phyloP scores from a whole-genome alignment of 2,797 vertebrate genomes.

The Micromesistius poutassou region DNA sequence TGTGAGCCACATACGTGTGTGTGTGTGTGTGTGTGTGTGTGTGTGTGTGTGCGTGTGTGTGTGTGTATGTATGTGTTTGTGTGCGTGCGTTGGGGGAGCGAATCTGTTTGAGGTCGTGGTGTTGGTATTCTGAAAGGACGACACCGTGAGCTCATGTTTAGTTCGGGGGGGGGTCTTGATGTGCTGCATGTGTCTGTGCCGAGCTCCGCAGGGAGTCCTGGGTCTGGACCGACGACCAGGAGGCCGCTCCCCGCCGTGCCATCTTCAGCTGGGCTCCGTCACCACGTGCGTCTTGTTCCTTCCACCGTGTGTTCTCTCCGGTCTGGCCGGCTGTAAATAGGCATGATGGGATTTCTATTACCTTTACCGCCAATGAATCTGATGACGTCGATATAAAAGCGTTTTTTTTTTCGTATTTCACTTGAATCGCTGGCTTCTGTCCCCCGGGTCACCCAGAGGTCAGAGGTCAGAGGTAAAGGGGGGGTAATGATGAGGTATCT shows the following conservation, averaged over 20 bases:
- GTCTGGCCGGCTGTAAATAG: background rate
- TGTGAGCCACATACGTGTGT: slow-evolving; percentile 17
- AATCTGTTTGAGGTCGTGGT: background rate
- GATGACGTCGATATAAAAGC: background rate
- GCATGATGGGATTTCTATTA: background rate
- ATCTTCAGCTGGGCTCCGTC: too few species aligned
- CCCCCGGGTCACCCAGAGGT: background rate
- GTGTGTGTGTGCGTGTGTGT: slow-evolving; percentile 45
- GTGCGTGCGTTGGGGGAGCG: slow-evolving; percentile 4
- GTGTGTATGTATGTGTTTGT: slow-evolving; percentile 13
- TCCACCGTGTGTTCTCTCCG: too few species aligned
- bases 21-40: slow-evolving; percentile 19
- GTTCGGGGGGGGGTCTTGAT: background rate
- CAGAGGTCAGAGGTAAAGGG: background rate
- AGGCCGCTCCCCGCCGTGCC: too few species aligned
- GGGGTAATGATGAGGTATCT: background rate
- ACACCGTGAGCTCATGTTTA: background rate
- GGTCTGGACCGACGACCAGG: background rate
- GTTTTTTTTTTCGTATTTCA: background rate
- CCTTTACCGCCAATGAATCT: background rate
- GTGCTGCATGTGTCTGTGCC: background rate
- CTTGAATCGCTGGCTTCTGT: background rate
- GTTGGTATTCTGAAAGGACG: background rate
- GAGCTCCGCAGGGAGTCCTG: background rate
- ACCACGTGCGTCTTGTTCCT: too few species aligned